Evolutionary conservation across 30 jellyfish, hydroid and myxozoan species (phyloP).

Genomic region (Aurelia coerulea): DNA sequence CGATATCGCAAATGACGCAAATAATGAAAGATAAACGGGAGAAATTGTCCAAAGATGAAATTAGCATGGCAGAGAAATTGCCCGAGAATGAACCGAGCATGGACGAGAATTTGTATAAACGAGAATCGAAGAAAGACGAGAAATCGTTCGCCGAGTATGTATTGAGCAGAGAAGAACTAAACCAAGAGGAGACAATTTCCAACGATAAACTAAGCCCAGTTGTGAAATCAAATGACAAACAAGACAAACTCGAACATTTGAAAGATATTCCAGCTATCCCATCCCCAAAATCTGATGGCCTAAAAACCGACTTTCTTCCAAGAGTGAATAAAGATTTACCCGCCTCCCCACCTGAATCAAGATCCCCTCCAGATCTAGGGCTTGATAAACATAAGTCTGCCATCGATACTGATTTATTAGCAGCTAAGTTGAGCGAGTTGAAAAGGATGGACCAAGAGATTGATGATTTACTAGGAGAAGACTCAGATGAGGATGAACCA

Average conservation of each 20-base stretch:
- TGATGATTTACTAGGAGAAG: constrained; percentile 87
- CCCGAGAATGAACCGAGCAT: background rate
- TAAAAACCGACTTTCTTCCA: too few relatives aligned
- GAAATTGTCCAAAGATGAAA: background rate
- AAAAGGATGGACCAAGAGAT: constrained; percentile 91
- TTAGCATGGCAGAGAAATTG: background rate
- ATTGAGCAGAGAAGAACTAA: too few relatives aligned
- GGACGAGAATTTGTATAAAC: too few relatives aligned
- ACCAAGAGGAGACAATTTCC: too few relatives aligned
- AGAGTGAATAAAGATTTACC: background rate
- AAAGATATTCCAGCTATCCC: too few relatives aligned
- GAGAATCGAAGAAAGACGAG: too few relatives aligned
- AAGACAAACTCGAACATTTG: too few relatives aligned
- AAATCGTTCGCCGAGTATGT: too few relatives aligned
- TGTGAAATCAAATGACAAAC: too few relatives aligned
- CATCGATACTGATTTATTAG: constrained; percentile 72
- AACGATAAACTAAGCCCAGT: too few relatives aligned
- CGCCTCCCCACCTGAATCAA: constrained; percentile 50
- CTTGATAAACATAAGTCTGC: constrained; percentile 26
- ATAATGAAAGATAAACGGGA: constrained; percentile 26
- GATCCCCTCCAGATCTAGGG: constrained; percentile 29
- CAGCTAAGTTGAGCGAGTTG: constrained; percentile 85
- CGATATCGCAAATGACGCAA: constrained; percentile 63
- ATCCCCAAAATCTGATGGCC: too few relatives aligned
- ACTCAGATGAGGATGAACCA: constrained; percentile 84